Evolutionary conservation across 1,140 invertebrate genomes (phyloP), one percentile per base, ranked within the genome.

Genomic region (Mylabris phalerata): DNA sequence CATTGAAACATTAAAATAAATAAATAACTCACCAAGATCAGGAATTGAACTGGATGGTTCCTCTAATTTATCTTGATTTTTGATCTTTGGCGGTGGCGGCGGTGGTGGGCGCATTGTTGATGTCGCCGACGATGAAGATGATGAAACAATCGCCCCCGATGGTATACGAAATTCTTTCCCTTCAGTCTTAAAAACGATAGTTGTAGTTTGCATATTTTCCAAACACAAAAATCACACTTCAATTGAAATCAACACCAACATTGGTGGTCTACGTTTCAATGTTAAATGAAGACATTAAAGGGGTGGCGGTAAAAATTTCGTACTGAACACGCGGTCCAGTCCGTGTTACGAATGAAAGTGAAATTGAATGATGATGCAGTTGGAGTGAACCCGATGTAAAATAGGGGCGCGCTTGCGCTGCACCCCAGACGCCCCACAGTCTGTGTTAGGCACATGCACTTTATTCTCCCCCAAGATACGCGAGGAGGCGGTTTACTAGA

Each of bases 11-110:
- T 19, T 19, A 19, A 19, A 19, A 19, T 19, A 19, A 19, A 19
- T 19, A 42, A 52, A 46, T 49, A 32, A 78, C 86, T 86, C 69
- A 89, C 88, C 88, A 79, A 90, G 78, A 82, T 90, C 88, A 50
- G 88, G 88, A 74, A 90, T 89, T 59, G 88, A 90, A 75, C 87
- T 89, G 42, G 87, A 87, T 2, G 87, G 87, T 72, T 90, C 87
- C 74, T 90, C 87, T 45, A 61, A 52, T 48, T 65, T 67, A 51
- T 24, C 75, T 56, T 75, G 49, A 11, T 61, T 47, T 48, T 70
- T 71, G 60, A 70, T 67, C 59, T 77, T 78, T 46, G 74, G 75
- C 40, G 78, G 79, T 39, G 79, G 79, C 4, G 79, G 79, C 24
- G 79, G 79, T 24, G 79, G 79, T 39, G 79, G 79, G 41, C 77